Evolutionary conservation across 2,797 vertebrate species (phyloP).

Genomic region (Poeciliopsis turneri): DNA sequence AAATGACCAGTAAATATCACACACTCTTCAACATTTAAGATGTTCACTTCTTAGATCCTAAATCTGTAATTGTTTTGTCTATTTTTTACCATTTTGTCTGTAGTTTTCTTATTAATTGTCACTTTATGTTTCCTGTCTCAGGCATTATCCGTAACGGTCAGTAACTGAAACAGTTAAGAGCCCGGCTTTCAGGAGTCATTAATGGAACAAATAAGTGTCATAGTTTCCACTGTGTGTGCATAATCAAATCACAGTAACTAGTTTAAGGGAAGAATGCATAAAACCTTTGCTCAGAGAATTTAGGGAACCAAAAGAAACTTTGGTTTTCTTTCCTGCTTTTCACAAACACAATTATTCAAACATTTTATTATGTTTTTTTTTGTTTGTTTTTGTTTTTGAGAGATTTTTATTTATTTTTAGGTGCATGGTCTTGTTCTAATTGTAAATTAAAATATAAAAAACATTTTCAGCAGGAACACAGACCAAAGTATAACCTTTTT

Average conservation of each 20-base stretch:
- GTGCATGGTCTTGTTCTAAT: too few relatives aligned
- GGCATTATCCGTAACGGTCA: neutral
- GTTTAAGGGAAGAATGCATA: conserved; percentile 2
- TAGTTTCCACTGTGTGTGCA: neutral
- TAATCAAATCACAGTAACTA: conserved; percentile 2
- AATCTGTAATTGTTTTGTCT: neutral
- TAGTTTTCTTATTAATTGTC: neutral
- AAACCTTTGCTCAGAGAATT: neutral
- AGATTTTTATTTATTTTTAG: too few relatives aligned
- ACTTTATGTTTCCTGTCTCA: neutral
- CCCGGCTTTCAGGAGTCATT: neutral
- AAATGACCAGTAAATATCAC: conserved; percentile 84
- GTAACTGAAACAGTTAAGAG: neutral
- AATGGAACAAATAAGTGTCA: neutral
- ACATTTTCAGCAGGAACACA: too few relatives aligned
- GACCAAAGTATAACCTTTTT: too few relatives aligned
- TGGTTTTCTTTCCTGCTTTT: neutral
- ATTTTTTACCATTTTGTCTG: neutral
- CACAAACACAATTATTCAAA: neutral
- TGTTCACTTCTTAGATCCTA: neutral
- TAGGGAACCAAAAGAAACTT: neutral
- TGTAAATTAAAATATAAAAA: too few relatives aligned
- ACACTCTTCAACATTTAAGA: neutral
- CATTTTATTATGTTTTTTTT: neutral
- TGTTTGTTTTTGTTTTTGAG: neutral